These are phyloP conservation scores for Athalia cordata DNA, from an alignment of 2,888 invertebrate species.

Conservation along the genomic window DNA sequence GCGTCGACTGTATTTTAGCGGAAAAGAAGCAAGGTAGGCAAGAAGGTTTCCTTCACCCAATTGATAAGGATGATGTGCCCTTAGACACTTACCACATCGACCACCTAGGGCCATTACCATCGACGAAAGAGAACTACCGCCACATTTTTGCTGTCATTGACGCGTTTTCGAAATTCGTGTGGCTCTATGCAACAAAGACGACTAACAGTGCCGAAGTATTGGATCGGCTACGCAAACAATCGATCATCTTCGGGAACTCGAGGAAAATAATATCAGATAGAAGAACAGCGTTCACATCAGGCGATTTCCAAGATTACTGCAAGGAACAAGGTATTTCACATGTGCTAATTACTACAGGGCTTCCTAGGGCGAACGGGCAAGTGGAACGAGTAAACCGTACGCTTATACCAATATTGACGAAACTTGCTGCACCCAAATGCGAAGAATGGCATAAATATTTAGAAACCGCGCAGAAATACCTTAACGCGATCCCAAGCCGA, in stretches of 20 bases:
- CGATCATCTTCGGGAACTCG: conserved; percentile 68
- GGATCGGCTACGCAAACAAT: conserved; percentile 58
- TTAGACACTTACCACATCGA: conserved; percentile 64
- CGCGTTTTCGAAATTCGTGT: conserved; percentile 55
- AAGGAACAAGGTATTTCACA: conserved; percentile 63
- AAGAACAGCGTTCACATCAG: conserved; percentile 66
- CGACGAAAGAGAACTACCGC: conserved; percentile 56
- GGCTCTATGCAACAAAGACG: conserved; percentile 61
- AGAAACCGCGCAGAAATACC: conserved; percentile 54
- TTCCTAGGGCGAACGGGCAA: conserved; percentile 68
- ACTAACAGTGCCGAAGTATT: conserved; percentile 61
- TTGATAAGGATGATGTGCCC: conserved; percentile 62
- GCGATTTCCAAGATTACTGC: conserved; percentile 65
- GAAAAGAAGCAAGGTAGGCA: conserved; percentile 59
- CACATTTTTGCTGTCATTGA: conserved; percentile 49
- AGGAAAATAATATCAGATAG: conserved; percentile 65
- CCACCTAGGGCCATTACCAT: conserved; percentile 64
- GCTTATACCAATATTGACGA: conserved; percentile 63
- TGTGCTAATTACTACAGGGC: conserved; percentile 59
- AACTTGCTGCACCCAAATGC: conserved; percentile 63
- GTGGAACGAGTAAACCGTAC: conserved; percentile 64
- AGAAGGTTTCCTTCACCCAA: conserved; percentile 62
- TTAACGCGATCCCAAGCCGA: conserved; percentile 59
- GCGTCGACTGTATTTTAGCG: conserved; percentile 52
- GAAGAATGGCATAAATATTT: conserved; percentile 61